Conservation (phyloP, 2,113 vertebrate genomes). For the Chaetops frenatus region DNA sequence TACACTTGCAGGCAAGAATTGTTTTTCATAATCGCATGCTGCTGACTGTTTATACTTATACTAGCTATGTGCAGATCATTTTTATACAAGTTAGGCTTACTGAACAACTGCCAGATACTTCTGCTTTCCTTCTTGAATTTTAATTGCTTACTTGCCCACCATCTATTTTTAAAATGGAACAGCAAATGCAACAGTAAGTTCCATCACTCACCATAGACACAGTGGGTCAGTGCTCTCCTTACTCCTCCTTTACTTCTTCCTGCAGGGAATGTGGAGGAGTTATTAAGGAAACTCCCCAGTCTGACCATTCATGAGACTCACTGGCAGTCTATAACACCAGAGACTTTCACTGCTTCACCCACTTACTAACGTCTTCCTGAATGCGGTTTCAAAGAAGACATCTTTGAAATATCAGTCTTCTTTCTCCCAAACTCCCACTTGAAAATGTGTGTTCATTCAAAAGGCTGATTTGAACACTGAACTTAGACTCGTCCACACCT, state of each 20-base stretch:
- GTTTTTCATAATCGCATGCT: conserved; percentile 39
- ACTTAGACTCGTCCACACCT: neutral
- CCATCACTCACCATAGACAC: conserved; percentile 1
- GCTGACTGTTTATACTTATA: conserved; percentile 49
- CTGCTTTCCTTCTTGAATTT: conserved; percentile 60
- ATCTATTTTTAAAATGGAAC: conserved; percentile 56
- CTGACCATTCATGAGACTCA: neutral
- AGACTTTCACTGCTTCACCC: neutral
- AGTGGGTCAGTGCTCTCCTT: neutral
- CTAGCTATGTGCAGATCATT: conserved; percentile 44
- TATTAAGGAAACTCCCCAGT: neutral
- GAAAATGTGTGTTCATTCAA: neutral
- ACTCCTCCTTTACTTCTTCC: neutral
- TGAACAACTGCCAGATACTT: conserved; percentile 54
- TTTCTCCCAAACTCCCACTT: neutral
- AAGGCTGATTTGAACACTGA: neutral
- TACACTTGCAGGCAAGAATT: conserved; percentile 38
- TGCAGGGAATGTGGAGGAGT: neutral
- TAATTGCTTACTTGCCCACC: conserved; percentile 53
- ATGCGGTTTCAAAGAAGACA: accelerated
- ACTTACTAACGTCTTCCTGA: neutral
- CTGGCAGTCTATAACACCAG: neutral
- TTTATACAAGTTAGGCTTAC: conserved; percentile 48
- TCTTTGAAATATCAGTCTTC: neutral
- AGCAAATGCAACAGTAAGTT: conserved; percentile 42